Evolutionary conservation across 2,888 invertebrate genomes (phyloP).

Genomic region (Caprella mutica): DNA sequence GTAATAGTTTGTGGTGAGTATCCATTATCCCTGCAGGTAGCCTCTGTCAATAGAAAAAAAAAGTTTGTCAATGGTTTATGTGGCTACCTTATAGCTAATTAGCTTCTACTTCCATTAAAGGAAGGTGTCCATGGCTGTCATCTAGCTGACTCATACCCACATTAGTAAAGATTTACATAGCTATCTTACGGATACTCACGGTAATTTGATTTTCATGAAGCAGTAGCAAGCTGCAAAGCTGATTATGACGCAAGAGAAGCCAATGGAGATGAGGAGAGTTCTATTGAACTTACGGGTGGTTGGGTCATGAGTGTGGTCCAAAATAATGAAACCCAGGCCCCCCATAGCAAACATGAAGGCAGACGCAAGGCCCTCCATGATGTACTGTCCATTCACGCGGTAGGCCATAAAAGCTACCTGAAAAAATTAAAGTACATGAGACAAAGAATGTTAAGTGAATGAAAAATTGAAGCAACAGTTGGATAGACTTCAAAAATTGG

Average conservation of each 20-base stretch:
- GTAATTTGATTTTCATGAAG: slow-evolving; percentile 34
- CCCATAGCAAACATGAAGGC: slow-evolving; percentile 94
- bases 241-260: slow-evolving; percentile 32
- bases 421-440: too few relatives aligned
- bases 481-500: too few relatives aligned
- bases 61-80: too few relatives aligned
- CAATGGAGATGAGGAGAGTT: slow-evolving; percentile 52
- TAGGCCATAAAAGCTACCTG: slow-evolving; percentile 96
- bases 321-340: slow-evolving; percentile 87
- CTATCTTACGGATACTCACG: slow-evolving; percentile 19
- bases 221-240: slow-evolving; percentile 31
- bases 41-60: too few relatives aligned
- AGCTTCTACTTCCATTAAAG: too few relatives aligned
- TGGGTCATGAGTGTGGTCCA: slow-evolving; percentile 88
- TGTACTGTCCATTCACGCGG: slow-evolving; percentile 96
- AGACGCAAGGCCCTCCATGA: slow-evolving; percentile 96
- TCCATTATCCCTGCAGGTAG: too few relatives aligned
- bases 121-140: too few relatives aligned
- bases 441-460: too few relatives aligned
- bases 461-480: too few relatives aligned
- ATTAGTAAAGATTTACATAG: background rate
- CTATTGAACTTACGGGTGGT: slow-evolving; percentile 81
- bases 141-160: too few relatives aligned
- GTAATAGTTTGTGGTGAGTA: too few relatives aligned
- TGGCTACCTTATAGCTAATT: too few relatives aligned